Conservation (phyloP, 2,797 vertebrate genomes). For the Distichodus sexfasciatus region DNA sequence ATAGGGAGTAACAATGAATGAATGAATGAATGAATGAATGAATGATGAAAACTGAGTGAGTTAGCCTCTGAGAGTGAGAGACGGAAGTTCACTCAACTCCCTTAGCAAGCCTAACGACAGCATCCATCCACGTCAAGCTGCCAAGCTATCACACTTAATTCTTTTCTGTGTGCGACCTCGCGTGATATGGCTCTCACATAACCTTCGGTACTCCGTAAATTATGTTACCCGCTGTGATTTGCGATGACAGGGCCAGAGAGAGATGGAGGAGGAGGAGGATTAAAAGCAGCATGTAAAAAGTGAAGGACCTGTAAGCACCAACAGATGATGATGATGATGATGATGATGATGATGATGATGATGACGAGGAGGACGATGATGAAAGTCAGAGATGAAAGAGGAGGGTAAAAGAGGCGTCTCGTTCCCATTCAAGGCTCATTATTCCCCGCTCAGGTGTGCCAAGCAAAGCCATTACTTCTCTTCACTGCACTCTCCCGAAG, state of each 20-base stretch:
- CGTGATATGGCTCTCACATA: slow-evolving; percentile 44
- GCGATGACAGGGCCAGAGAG: background rate
- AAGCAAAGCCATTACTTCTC: slow-evolving; percentile 46
- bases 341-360: slow-evolving; percentile 43
- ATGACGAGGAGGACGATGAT: slow-evolving; percentile 13
- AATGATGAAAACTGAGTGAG: too few relatives aligned
- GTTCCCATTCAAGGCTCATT: slow-evolving; percentile 64
- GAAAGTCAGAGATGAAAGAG: slow-evolving; percentile 43
- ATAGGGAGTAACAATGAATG: too few relatives aligned
- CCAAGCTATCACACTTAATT: slow-evolving; percentile 57
- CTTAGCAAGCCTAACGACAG: slow-evolving; percentile 40
- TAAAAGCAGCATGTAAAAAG: background rate
- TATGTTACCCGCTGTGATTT: background rate
- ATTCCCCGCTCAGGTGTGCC: slow-evolving; percentile 71
- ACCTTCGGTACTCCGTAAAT: slow-evolving; percentile 45
- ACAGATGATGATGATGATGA: background rate
- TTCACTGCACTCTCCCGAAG: slow-evolving; percentile 47
- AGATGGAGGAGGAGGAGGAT: background rate
- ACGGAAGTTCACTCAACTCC: too few relatives aligned
- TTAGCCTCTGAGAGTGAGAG: too few relatives aligned
- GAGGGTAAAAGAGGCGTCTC: slow-evolving; percentile 74
- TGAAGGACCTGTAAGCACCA: background rate
- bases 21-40: too few relatives aligned
- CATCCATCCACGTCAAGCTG: slow-evolving; percentile 39
- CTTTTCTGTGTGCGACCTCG: slow-evolving; percentile 56